phyloP scores from a whole-genome alignment of 2,888 invertebrate species.

The Theodoxus fluviatilis region DNA sequence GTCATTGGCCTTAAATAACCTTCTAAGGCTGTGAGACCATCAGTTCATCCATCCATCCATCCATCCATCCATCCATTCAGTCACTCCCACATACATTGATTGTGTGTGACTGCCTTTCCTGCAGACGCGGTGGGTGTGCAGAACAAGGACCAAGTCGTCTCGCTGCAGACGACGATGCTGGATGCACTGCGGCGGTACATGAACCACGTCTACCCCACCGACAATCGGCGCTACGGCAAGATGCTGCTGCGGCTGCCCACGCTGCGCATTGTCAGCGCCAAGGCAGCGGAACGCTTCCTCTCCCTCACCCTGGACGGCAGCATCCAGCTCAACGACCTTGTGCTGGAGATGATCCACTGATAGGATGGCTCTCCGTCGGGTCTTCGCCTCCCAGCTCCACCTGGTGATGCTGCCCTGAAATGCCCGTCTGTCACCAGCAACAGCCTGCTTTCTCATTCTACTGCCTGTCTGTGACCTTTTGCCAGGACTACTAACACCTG shows the following conservation, averaged over 20 bases:
- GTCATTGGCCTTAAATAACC: neutral
- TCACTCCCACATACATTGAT: too few species aligned
- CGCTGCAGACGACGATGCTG: constrained; percentile 58
- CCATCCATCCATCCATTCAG: neutral
- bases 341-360: constrained; percentile 62
- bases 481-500: too few species aligned
- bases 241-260: constrained; percentile 62
- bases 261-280: constrained; percentile 62
- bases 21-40: neutral
- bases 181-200: constrained; percentile 60
- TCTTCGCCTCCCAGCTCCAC: neutral
- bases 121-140: constrained; percentile 62
- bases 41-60: neutral
- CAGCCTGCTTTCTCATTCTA: neutral
- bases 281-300: constrained; percentile 63
- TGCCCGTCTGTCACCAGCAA: neutral
- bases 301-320: constrained; percentile 61
- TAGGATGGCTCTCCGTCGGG: neutral
- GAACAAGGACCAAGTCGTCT: constrained; percentile 54
- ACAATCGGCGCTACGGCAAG: constrained; percentile 59
- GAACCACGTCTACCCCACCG: constrained; percentile 46
- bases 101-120: too few species aligned
- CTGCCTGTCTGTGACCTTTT: too few species aligned
- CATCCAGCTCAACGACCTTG: constrained; percentile 61
- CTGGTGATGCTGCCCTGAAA: neutral